A percentile compares a stretch with the other conserved stretches of the same genome.
Evolutionary conservation across 2,888 invertebrate species (phyloP).

Genomic region (Cephus pulcher): DNA sequence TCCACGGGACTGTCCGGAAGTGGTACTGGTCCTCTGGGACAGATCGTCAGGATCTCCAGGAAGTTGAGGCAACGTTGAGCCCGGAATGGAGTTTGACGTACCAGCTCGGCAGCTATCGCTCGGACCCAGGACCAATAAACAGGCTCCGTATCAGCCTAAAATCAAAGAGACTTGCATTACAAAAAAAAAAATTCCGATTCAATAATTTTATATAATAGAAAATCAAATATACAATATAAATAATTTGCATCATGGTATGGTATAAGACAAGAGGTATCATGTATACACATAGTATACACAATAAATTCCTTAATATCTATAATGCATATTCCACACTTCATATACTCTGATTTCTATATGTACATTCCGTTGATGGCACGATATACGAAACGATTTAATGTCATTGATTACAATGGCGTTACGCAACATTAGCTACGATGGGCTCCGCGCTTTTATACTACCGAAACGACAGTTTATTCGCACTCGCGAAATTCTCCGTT

Average conservation of each 20-base stretch:
- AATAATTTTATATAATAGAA: neutral
- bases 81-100: slow-evolving; percentile 80
- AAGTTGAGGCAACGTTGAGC: slow-evolving; percentile 74
- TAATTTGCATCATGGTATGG: neutral
- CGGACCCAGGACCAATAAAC: slow-evolving; percentile 81
- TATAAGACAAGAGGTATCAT: neutral
- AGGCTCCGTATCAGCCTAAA: slow-evolving; percentile 77
- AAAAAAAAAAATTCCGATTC: neutral
- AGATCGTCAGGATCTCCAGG: slow-evolving; percentile 76
- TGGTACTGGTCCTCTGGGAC: slow-evolving; percentile 69
- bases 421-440: neutral
- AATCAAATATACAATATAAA: neutral
- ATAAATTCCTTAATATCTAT: neutral
- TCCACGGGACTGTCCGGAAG: slow-evolving; percentile 68
- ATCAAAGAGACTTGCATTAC: slow-evolving; percentile 52
- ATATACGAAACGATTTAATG: neutral
- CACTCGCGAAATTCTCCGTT: neutral
- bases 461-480: neutral
- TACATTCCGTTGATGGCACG: neutral
- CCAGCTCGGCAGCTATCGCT: slow-evolving; percentile 79
- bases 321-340: neutral
- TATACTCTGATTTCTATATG: neutral
- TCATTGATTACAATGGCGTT: neutral
- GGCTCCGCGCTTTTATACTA: neutral
- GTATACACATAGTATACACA: neutral